Evolutionary conservation across 2,888 invertebrate species (phyloP), one percentile per base, ranked within the genome.

Genomic region (Polydrusus pterygomalis): DNA sequence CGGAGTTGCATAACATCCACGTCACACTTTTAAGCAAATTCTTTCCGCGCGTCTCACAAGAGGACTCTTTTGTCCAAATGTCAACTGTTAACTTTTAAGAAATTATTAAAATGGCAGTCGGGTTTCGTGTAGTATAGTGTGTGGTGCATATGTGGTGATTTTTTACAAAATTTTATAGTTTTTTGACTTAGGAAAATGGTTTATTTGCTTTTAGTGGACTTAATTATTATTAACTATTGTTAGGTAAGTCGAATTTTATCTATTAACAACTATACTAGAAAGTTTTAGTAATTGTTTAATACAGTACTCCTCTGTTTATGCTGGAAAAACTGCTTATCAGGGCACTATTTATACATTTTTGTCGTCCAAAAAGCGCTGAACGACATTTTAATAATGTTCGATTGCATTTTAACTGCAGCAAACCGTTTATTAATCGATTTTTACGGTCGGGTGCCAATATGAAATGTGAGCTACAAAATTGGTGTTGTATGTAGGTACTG

Each of bases 61-160:
- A 70, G 47, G 70, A 20, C 60, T 43, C 67, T 51, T 30, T 11
- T 15, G 20, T 13, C 20, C 13, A 70, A 70, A 70, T 34, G 70
- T 70, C 70, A 70, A 62, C 62, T n/a, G n/a, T n/a, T n/a, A 72
- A 17, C 45, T 40, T 15, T 70, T 20, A 45, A 18, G 5, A 25
- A 25, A 25, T n/a, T n/a, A n/a, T 64, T 72, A 72, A 72, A 72
- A 72, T 72, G 72, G 72, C 72, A 72, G 72, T 64, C 45, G 20
- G 47, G 47, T 20, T 43, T 71, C 30, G 11, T 40, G 54, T 15
- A 56, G 25, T 45, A 18, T 13, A 56, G 75, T 75, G 73, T 74
- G 77, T 79, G 74, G 62, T 80, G 77, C 80, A 79, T 80, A 79
- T 81, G 81, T 80, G 79, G 58, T 69, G 68, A 77, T 75, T 71